phyloP scores from a whole-genome alignment of 2,797 vertebrate species.

The Sebastes alutus region DNA sequence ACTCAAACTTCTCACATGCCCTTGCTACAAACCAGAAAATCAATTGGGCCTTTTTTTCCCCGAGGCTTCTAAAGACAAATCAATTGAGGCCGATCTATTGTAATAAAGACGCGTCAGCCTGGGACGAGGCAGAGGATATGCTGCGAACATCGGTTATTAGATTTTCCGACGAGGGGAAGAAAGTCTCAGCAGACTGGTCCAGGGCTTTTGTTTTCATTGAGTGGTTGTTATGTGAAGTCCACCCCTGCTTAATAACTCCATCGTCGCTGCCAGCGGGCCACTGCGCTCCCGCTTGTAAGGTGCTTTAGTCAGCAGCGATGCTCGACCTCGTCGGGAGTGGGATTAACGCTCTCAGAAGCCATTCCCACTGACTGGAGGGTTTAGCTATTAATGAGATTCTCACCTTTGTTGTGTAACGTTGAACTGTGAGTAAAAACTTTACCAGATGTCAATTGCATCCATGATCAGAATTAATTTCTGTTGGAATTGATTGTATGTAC shows the following conservation, averaged over 20 bases:
- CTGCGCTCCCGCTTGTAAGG: slow-evolving; percentile 3
- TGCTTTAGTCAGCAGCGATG: slow-evolving; percentile 55
- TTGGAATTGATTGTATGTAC: neutral
- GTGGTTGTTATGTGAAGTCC: slow-evolving; percentile 61
- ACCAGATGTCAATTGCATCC: neutral
- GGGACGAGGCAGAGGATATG: slow-evolving; percentile 41
- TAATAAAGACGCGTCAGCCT: slow-evolving; percentile 67
- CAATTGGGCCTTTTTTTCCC: slow-evolving; percentile 49
- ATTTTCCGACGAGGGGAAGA: slow-evolving; percentile 33
- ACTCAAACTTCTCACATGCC: slow-evolving; percentile 37
- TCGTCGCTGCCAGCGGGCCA: slow-evolving; percentile 11
- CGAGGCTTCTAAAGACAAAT: slow-evolving; percentile 65
- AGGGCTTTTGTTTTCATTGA: slow-evolving; percentile 62
- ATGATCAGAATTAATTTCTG: neutral
- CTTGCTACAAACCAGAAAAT: slow-evolving; percentile 63
- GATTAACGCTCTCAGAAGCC: slow-evolving; percentile 48
- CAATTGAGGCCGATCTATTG: slow-evolving; percentile 69
- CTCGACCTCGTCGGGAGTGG: neutral
- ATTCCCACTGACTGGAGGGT: slow-evolving; percentile 30
- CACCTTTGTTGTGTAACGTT: slow-evolving; percentile 15
- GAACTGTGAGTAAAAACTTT: slow-evolving; percentile 22
- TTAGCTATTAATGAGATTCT: slow-evolving; percentile 46
- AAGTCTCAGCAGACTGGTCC: slow-evolving; percentile 27
- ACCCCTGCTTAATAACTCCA: slow-evolving; percentile 27
- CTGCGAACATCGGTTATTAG: slow-evolving; percentile 58